phyloP scores from a whole-genome alignment of 1,140 invertebrate genomes.

The Cydia strobilella region DNA sequence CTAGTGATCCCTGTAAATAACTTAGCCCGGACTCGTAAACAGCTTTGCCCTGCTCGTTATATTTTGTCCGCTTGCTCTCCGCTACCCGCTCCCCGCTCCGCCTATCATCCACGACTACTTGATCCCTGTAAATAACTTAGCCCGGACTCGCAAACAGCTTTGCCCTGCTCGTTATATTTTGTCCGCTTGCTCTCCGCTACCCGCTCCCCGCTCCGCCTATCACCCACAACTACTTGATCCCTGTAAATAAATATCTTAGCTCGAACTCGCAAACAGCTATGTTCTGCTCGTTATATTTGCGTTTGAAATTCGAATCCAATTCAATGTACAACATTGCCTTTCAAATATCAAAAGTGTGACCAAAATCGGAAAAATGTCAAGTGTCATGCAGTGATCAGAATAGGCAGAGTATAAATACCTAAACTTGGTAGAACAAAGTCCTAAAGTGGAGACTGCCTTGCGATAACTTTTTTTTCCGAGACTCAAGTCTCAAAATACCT shows the following conservation, averaged over 20 bases:
- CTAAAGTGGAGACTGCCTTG: no score
- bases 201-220: not conserved
- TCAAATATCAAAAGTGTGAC: no score
- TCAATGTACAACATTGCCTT: not conserved
- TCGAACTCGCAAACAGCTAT: not conserved
- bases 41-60: not conserved
- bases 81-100: no score
- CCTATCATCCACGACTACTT: not conserved
- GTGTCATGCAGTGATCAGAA: no score
- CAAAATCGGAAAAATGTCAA: no score
- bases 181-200: not conserved
- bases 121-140: no score
- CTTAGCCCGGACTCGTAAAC: not conserved
- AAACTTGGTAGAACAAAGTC: no score
- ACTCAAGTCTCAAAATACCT: no score
- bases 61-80: not conserved
- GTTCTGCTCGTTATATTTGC: constrained; percentile 2
- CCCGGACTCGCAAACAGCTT: no score
- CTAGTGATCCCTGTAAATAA: constrained; percentile 8
- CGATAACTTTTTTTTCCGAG: no score
- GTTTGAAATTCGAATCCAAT: constrained; percentile 8
- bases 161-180: no score
- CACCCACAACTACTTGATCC: not conserved
- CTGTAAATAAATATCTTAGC: constrained; percentile 7
- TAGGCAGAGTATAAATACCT: no score